These are phyloP conservation scores for Lacerta agilis DNA, from an alignment of 2,797 vertebrate genomes.

Conservation along the genomic window DNA sequence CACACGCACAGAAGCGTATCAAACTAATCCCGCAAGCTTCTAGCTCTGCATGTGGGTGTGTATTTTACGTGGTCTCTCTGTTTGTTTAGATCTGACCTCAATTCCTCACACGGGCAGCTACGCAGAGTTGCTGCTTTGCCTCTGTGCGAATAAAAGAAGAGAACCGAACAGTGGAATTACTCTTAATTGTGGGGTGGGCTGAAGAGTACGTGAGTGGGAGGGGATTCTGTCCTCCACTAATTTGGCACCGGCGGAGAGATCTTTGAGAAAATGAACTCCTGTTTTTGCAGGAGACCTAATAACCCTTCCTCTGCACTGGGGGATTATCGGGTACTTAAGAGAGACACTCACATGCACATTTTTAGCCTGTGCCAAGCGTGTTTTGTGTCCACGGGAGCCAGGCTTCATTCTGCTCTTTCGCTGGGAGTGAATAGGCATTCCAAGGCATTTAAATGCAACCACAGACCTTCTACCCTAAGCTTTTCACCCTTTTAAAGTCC, in stretches of 20 bases:
- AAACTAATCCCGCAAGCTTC: slow-evolving; percentile 5
- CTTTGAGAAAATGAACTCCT: slow-evolving; percentile 74
- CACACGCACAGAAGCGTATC: too few relatives aligned
- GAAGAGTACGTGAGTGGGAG: neutral
- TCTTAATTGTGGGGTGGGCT: slow-evolving; percentile 49
- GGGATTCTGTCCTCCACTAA: slow-evolving; percentile 60
- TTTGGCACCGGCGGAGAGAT: slow-evolving; percentile 59
- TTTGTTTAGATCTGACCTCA: slow-evolving; percentile 51
- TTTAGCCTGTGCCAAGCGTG: slow-evolving; percentile 70
- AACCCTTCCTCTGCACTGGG: slow-evolving; percentile 77
- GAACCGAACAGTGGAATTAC: slow-evolving; percentile 32
- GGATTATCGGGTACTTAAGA: slow-evolving; percentile 79
- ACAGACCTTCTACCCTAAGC: slow-evolving; percentile 42
- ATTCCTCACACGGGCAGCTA: slow-evolving; percentile 25
- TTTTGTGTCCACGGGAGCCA: slow-evolving; percentile 62
- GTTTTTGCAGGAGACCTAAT: slow-evolving; percentile 73
- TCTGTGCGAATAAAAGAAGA: slow-evolving; percentile 55
- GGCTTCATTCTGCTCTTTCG: slow-evolving; percentile 65
- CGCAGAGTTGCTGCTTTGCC: slow-evolving; percentile 25
- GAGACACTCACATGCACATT: slow-evolving; percentile 78
- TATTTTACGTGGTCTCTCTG: slow-evolving; percentile 13
- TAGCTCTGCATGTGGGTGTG: neutral
- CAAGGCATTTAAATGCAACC: slow-evolving; percentile 49
- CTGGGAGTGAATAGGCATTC: slow-evolving; percentile 63
- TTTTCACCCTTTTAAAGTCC: slow-evolving; percentile 55